Evolutionary conservation across 2,797 vertebrate species (phyloP).

Genomic region (Onychomys torridus): DNA sequence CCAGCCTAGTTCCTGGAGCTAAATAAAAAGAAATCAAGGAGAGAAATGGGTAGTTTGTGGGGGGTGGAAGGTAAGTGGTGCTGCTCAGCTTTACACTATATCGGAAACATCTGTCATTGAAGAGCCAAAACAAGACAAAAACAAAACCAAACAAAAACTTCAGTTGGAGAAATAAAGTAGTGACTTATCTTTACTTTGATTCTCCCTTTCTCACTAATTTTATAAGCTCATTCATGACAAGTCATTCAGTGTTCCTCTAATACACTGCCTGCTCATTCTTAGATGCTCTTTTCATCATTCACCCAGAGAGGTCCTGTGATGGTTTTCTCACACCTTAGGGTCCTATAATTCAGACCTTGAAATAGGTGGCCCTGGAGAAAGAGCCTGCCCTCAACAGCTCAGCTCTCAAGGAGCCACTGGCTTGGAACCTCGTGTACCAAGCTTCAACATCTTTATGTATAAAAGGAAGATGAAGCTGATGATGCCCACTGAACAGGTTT

Average conservation of each 20-base stretch:
- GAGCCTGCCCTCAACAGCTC: neutral
- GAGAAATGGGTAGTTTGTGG: neutral
- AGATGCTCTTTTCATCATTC: neutral
- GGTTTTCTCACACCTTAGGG: neutral
- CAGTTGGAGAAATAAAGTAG: neutral
- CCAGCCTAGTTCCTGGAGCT: neutral
- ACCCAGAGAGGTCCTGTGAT: neutral
- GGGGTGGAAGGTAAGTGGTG: neutral
- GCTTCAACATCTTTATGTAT: neutral
- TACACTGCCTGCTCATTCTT: neutral
- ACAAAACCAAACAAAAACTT: neutral
- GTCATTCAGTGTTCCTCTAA: neutral
- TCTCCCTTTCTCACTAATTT: neutral
- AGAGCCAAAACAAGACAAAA: neutral
- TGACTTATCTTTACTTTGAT: neutral
- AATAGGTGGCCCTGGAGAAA: neutral
- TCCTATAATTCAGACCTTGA: neutral
- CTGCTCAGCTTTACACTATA: neutral
- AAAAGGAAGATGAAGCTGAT: neutral
- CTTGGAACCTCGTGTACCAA: neutral
- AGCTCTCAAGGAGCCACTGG: neutral
- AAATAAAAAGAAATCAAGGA: neutral
- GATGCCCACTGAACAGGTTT: neutral
- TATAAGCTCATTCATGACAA: neutral
- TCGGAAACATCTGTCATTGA: neutral